These are phyloP conservation scores for Hemicordylus capensis DNA, from an alignment of 2,113 vertebrate genomes.

Conservation along the genomic window DNA sequence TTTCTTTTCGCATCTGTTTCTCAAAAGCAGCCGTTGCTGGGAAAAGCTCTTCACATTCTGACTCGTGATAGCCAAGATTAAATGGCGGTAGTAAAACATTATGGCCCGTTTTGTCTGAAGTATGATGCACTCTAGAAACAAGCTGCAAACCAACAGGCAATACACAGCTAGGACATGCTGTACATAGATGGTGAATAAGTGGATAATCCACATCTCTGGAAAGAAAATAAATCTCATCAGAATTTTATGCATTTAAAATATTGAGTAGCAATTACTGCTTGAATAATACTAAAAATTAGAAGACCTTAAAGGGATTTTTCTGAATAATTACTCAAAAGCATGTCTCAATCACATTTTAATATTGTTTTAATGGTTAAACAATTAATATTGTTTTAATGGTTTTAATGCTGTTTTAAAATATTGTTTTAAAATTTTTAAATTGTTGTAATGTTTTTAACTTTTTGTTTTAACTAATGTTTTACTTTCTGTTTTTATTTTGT, in stretches of 20 bases:
- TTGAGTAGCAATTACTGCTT: not conserved
- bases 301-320: not conserved
- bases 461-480: too few species aligned
- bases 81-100: constrained; percentile 31
- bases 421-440: too few species aligned
- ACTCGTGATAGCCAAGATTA: constrained; percentile 38
- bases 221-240: constrained; percentile 23
- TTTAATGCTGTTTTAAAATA: too few species aligned
- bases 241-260: not conserved
- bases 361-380: too few species aligned
- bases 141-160: constrained; percentile 70
- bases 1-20: constrained; percentile 40
- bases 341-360: not conserved
- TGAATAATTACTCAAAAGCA: not conserved
- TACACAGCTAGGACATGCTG: constrained; percentile 50
- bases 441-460: too few species aligned
- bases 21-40: constrained; percentile 21
- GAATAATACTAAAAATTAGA: not conserved
- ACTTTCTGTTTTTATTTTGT: too few species aligned
- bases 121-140: constrained; percentile 72
- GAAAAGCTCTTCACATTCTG: not conserved
- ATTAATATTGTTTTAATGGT: too few species aligned
- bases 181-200: constrained; percentile 67
- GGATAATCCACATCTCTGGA: constrained; percentile 54
- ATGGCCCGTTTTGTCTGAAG: constrained; percentile 58